These are phyloP conservation scores for Pan troglodytes DNA, from an alignment of 2,113 vertebrate genomes.

Conservation along the genomic window DNA sequence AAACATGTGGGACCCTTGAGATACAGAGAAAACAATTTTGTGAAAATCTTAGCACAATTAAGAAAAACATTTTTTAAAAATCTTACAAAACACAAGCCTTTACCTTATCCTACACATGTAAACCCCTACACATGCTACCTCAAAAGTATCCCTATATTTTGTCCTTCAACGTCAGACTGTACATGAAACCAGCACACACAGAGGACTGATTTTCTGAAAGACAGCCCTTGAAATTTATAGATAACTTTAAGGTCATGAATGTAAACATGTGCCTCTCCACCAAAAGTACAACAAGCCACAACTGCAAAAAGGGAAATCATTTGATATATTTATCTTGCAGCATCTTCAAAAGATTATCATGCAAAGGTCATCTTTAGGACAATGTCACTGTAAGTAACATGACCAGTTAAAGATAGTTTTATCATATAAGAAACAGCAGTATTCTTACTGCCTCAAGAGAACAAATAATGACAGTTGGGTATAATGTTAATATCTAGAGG, in stretches of 20 bases:
- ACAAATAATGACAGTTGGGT: neutral
- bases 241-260: conserved; percentile 21
- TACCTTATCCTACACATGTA: neutral
- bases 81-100: neutral
- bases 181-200: neutral
- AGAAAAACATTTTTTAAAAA: neutral
- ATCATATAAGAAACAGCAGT: conserved; percentile 16
- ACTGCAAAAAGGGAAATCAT: neutral
- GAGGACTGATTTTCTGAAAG: neutral
- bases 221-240: neutral
- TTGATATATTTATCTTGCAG: neutral
- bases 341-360: conserved; percentile 30
- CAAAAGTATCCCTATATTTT: neutral
- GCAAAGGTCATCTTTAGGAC: neutral
- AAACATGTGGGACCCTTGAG: neutral
- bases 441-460: neutral
- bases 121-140: neutral
- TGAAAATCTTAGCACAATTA: neutral
- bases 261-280: neutral
- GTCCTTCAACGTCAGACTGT: neutral
- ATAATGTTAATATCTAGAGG: neutral
- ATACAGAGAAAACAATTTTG: neutral
- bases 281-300: conserved; percentile 33
- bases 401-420: conserved; percentile 38
- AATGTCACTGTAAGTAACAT: conserved; percentile 6